phyloP scores from a whole-genome alignment of 1,140 invertebrate genomes.

The Micrasema longulum region DNA sequence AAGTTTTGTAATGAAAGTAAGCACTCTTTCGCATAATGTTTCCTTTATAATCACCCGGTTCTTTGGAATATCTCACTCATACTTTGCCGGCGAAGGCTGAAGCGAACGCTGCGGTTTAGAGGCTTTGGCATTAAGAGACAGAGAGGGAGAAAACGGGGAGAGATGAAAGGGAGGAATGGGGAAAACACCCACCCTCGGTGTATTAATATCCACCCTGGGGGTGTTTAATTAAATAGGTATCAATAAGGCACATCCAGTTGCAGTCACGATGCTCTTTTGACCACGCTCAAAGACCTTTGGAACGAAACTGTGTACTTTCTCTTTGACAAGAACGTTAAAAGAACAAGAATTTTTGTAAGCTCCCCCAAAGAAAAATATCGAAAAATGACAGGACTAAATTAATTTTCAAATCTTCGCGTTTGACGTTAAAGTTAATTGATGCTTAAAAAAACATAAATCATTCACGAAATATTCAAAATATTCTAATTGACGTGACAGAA shows the following conservation, averaged over 20 bases:
- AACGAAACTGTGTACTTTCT: not conserved
- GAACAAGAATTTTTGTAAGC: not conserved
- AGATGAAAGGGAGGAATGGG: not conserved
- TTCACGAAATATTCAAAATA: no score
- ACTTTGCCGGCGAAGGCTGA: constrained; percentile 15
- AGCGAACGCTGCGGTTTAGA: constrained; percentile 49
- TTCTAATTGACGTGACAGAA: no score
- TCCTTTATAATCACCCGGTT: constrained; percentile 52
- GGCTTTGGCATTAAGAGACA: constrained; percentile 17
- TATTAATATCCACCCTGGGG: constrained; percentile 32
- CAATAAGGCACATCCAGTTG: constrained; percentile 35
- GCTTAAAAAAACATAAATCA: no score
- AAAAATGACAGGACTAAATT: not conserved
- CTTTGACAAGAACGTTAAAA: constrained; percentile 11
- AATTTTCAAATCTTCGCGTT: no score
- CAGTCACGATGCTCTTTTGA: constrained; percentile 30
- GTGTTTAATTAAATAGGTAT: constrained; percentile 39
- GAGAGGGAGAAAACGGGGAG: constrained; percentile 12
- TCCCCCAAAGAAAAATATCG: not conserved
- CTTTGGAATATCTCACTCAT: constrained; percentile 42
- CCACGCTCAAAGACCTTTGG: constrained; percentile 27
- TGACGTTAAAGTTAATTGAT: no score
- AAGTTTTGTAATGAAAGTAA: constrained; percentile 39
- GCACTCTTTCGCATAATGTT: not conserved
- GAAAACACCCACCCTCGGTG: not conserved